phyloP scores from a whole-genome alignment of 92 coral and sea anemone species.

The Galaxea fascicularis region DNA sequence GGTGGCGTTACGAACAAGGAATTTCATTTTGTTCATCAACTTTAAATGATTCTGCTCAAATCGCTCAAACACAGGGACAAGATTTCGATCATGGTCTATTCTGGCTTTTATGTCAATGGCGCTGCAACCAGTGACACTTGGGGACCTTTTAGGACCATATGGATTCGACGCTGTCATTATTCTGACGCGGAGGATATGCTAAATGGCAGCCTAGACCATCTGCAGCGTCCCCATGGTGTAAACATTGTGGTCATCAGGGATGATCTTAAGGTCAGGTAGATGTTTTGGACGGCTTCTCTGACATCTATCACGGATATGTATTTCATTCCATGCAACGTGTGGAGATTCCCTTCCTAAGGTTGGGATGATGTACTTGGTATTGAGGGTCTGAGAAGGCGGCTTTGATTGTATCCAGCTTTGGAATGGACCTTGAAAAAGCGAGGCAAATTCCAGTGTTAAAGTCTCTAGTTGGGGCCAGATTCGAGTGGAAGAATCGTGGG shows the following conservation, averaged over 20 bases:
- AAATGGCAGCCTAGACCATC: too few relatives aligned
- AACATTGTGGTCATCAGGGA: background rate
- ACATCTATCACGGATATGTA: background rate
- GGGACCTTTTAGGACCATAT: background rate
- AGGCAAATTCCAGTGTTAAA: too few relatives aligned
- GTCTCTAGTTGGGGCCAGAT: too few relatives aligned
- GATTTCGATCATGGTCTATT: background rate
- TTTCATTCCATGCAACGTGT: too few relatives aligned
- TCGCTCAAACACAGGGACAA: background rate
- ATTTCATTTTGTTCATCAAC: too few relatives aligned
- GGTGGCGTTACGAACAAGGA: too few relatives aligned
- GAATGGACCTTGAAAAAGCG: too few relatives aligned
- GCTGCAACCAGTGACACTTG: background rate
- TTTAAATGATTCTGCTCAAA: too few relatives aligned
- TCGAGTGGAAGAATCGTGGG: too few relatives aligned
- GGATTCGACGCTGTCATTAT: too few relatives aligned
- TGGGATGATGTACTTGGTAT: background rate
- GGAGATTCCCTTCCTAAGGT: background rate
- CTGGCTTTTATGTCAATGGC: background rate
- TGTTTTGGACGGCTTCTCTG: background rate
- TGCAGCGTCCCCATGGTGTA: too few relatives aligned
- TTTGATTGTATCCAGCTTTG: background rate
- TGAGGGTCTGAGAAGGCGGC: background rate
- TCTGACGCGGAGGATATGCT: too few relatives aligned
- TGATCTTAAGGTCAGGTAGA: background rate